Base-by-base conservation (phyloP, 1,140 invertebrate species). In the Aphelenchoides avenae region DNA sequence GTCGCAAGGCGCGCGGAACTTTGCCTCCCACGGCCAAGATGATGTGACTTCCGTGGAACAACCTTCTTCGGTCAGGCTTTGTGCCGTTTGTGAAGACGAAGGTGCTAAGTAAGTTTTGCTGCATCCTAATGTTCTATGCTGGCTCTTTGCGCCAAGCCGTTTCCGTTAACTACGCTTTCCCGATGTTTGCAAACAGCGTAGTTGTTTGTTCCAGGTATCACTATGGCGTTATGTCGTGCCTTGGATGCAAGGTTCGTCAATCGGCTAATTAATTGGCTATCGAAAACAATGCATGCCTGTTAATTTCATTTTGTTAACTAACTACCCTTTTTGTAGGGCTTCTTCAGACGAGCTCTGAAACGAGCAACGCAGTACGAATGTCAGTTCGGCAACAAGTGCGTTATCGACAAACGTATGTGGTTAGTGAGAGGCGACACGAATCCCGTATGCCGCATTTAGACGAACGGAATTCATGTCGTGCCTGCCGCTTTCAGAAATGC, bases 331-430 rank as follows among this genome's bases (percentile, higher is more conserved):
- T 37, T 64, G 40, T 40, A 66, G 56, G 71, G 71, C 24, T 73
- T 73, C 46, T 73, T 73, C 40, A 60, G 71, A 9, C 60, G 71
- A 26, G 73, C 71, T 3, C 52, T 73, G 26, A 72, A 77, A 34
- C 66, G 70, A 43, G 71, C 69, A 15, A 71, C 71, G 43, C 66
- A 73, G 43, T 57, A 77, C 43, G 71, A 73, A 53, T 73, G 71
- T 43, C 27, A 62, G n/a, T 52, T 64, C 5, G 46, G 73, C 36
- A 60, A 61, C 41, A 59, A 77, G n/a, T 73, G 71, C 50, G 29
- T 55, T 30, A 69, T 69, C 20, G 52, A 69, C 55, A 73, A 73
- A 57, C 24, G 65, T 68, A 52, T 56, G 42, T 26, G 37, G 53
- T 59, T n/a, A n/a, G n/a, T n/a, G 57, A 41, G 51, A 34, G 33